phyloP scores from a whole-genome alignment of 2,888 invertebrate genomes.

The Lutraria lutraria region DNA sequence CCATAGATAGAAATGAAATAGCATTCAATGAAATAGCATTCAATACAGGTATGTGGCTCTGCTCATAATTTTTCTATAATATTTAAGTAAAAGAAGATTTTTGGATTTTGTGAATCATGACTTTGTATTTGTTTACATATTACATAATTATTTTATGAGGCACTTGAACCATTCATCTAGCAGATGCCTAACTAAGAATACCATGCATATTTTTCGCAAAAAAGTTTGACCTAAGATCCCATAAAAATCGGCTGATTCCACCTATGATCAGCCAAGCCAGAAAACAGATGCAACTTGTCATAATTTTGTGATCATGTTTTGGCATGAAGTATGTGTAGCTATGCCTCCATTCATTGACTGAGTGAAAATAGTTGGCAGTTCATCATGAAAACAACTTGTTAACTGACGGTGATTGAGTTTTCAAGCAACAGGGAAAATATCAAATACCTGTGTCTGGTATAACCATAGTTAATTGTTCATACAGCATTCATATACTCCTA shows the following conservation, averaged over 20 bases:
- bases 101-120: too few species aligned
- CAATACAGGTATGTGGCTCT: too few species aligned
- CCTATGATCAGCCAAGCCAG: slow-evolving; percentile 8
- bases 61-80: too few species aligned
- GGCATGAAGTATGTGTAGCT: not conserved
- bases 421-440: not conserved
- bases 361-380: not conserved
- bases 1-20: too few species aligned
- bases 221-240: not conserved
- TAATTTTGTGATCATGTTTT: slow-evolving; percentile 13
- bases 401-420: not conserved
- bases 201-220: not conserved
- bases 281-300: slow-evolving; percentile 12
- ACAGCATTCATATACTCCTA: slow-evolving; percentile 5
- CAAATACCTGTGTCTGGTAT: not conserved
- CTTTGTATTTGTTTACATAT: too few species aligned
- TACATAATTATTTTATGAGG: too few species aligned
- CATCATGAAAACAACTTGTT: slow-evolving; percentile 20
- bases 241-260: not conserved
- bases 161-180: not conserved
- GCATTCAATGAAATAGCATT: too few species aligned
- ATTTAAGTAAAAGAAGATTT: too few species aligned
- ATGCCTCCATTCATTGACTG: not conserved
- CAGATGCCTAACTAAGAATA: not conserved
- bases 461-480: not conserved